Conservation (phyloP, 2,888 invertebrate genomes). For the Mythimna pallens region DNA sequence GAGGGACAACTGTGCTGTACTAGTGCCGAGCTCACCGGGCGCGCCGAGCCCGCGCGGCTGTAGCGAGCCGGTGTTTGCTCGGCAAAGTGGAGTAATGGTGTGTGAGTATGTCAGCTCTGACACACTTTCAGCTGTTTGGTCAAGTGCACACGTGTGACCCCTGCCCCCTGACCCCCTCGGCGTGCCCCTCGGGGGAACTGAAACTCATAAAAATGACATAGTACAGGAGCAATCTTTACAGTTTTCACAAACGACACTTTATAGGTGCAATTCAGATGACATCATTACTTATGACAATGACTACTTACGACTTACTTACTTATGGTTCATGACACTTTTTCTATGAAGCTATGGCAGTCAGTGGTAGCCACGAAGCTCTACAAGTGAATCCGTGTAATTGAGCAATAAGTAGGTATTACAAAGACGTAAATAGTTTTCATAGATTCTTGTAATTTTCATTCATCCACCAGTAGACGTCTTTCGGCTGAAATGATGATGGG, state of each 20-base stretch:
- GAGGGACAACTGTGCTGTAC: not conserved
- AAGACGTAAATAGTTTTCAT: not conserved
- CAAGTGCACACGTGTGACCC: constrained; percentile 67
- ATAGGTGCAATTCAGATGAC: not conserved
- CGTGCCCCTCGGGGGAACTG: not conserved
- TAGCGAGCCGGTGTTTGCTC: constrained; percentile 63
- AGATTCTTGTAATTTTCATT: too few relatives aligned
- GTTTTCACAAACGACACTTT: not conserved
- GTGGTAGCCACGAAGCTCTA: not conserved
- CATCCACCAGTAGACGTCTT: too few relatives aligned
- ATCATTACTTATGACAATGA: not conserved
- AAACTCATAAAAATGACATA: not conserved
- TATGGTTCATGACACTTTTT: not conserved
- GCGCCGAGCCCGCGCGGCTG: not conserved
- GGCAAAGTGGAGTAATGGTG: constrained; percentile 69
- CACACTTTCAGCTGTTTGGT: constrained; percentile 72
- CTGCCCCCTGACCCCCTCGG: not conserved
- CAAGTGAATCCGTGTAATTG: not conserved
- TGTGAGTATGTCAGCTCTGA: constrained; percentile 61
- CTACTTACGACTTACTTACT: too few relatives aligned
- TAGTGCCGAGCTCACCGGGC: not conserved
- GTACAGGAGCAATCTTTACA: constrained; percentile 9
- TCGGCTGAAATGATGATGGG: too few relatives aligned
- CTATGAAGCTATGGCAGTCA: not conserved
- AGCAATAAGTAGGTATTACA: not conserved